phyloP scores from a whole-genome alignment of 2,888 invertebrate genomes.

The Lymantria monacha region DNA sequence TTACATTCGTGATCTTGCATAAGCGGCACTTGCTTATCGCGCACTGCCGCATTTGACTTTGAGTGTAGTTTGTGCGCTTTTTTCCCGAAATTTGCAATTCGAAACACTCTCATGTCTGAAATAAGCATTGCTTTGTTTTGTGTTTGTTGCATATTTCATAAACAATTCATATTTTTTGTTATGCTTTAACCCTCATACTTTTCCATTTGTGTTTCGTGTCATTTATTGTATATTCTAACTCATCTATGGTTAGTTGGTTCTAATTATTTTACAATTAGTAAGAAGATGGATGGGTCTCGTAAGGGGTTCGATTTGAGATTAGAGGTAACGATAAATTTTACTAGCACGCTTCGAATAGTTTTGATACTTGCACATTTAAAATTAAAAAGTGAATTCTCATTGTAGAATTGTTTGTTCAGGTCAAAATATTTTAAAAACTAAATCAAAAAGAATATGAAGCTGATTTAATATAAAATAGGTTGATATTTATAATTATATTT shows the following conservation, averaged over 20 bases:
- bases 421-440: too few relatives aligned
- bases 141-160: slow-evolving; percentile 39
- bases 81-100: slow-evolving; percentile 79
- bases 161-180: slow-evolving; percentile 27
- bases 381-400: neutral
- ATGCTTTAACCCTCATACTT: slow-evolving; percentile 24
- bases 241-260: slow-evolving; percentile 52
- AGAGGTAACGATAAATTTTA: slow-evolving; percentile 42
- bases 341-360: slow-evolving; percentile 4
- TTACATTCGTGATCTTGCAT: slow-evolving; percentile 84
- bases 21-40: slow-evolving; percentile 81
- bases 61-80: slow-evolving; percentile 74
- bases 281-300: slow-evolving; percentile 53
- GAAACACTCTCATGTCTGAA: slow-evolving; percentile 65
- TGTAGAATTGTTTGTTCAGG: too few relatives aligned
- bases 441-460: too few relatives aligned
- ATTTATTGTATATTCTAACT: slow-evolving; percentile 37
- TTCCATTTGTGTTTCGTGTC: slow-evolving; percentile 18
- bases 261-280: slow-evolving; percentile 65
- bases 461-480: too few relatives aligned
- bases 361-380: slow-evolving; percentile 5
- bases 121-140: slow-evolving; percentile 52
- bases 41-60: slow-evolving; percentile 78
- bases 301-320: slow-evolving; percentile 47
- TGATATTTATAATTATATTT: too few relatives aligned